phyloP scores from a whole-genome alignment of 2,888 invertebrate species.

The Chrysolina oricalcia region DNA sequence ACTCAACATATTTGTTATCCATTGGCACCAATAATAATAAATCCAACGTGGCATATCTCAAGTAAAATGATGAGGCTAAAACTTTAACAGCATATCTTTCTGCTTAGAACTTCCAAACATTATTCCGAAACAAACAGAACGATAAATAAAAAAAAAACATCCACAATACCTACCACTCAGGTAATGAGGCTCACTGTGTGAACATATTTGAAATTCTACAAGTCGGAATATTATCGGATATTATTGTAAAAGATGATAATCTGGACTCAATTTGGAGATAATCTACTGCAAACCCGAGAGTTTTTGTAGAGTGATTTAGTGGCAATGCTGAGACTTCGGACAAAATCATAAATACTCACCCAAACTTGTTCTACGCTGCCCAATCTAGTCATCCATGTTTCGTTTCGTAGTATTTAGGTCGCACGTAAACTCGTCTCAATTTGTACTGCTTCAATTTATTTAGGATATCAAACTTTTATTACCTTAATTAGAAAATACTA shows the following conservation, averaged over 20 bases:
- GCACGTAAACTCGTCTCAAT: constrained; percentile 37
- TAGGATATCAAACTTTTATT: background rate
- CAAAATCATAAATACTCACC: constrained; percentile 63
- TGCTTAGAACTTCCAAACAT: constrained; percentile 10
- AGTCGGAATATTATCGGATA: constrained; percentile 49
- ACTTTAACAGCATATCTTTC: background rate
- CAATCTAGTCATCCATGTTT: constrained; percentile 61
- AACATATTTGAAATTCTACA: constrained; percentile 45
- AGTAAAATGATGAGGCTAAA: background rate
- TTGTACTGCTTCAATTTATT: background rate
- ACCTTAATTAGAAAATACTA: background rate
- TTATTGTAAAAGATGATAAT: constrained; percentile 53
- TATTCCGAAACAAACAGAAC: constrained; percentile 3
- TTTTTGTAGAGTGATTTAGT: constrained; percentile 58
- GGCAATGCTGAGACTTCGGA: constrained; percentile 57
- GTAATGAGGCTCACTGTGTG: constrained; percentile 28
- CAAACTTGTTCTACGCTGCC: constrained; percentile 62
- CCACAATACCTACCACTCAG: constrained; percentile 14
- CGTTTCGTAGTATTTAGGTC: constrained; percentile 47
- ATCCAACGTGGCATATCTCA: background rate
- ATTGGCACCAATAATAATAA: background rate
- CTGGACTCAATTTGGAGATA: constrained; percentile 56
- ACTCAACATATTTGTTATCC: background rate
- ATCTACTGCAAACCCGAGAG: constrained; percentile 53
- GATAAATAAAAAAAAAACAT: constrained; percentile 16